These are phyloP conservation scores for Cyclopterus lumpus DNA, from an alignment of 2,797 vertebrate species.

Conservation along the genomic window DNA sequence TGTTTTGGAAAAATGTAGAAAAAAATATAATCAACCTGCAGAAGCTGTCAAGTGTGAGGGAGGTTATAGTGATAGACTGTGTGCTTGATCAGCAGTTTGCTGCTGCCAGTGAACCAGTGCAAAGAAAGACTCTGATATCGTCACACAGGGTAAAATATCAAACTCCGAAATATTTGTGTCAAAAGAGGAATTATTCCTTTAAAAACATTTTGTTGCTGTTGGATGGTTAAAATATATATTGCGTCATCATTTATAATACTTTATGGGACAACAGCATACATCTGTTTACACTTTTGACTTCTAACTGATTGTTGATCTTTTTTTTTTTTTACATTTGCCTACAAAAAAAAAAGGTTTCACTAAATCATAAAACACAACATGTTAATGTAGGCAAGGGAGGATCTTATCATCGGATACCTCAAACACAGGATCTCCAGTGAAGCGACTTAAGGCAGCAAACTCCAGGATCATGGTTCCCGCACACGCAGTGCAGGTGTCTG, in stretches of 20 bases:
- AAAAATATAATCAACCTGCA: constrained; percentile 34
- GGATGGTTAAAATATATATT: not conserved
- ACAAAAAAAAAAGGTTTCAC: not conserved
- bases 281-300: not conserved
- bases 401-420: constrained; percentile 84
- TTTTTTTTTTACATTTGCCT: not conserved
- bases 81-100: constrained; percentile 54
- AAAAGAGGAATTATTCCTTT: not conserved
- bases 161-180: not conserved
- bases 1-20: not conserved
- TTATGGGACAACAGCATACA: not conserved
- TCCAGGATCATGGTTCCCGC: constrained; percentile 98
- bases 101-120: constrained; percentile 31
- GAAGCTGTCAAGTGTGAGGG: constrained; percentile 34
- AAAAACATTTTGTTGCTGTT: not conserved
- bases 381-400: not conserved
- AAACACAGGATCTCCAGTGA: constrained; percentile 95
- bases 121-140: not conserved
- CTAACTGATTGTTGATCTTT: not conserved
- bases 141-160: not conserved
- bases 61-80: constrained; percentile 37
- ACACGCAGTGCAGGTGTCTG: constrained; percentile 97
- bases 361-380: not conserved
- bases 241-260: not conserved
- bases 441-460: constrained; percentile 97